Conservation (phyloP, 2,888 invertebrate genomes). For the Lasius fuliginosus region DNA sequence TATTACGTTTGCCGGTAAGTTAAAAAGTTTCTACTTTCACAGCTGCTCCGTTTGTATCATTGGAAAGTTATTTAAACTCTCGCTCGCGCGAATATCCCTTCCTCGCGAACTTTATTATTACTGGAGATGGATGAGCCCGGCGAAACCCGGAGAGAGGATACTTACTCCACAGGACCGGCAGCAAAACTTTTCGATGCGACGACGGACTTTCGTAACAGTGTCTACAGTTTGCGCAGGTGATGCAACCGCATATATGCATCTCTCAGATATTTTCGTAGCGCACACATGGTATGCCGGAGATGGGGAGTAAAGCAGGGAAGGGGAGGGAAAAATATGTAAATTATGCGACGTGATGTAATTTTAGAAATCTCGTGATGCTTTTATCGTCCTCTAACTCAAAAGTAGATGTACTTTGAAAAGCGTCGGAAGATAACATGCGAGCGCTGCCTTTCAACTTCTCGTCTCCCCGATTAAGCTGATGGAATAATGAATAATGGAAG, state of each 20-base stretch:
- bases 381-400: not conserved
- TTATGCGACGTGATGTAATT: slow-evolving; percentile 25
- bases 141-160: slow-evolving; percentile 16
- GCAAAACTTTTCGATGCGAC: slow-evolving; percentile 32
- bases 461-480: not conserved
- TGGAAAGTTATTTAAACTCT: slow-evolving; percentile 77
- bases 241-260: slow-evolving; percentile 57
- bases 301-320: not conserved
- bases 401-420: not conserved
- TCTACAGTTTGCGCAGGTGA: slow-evolving; percentile 72
- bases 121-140: slow-evolving; percentile 59
- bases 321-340: slow-evolving; percentile 7
- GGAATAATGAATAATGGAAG: not conserved
- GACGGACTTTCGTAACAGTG: slow-evolving; percentile 69
- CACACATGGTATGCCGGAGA: not conserved
- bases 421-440: not conserved
- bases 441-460: not conserved
- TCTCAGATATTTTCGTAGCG: slow-evolving; percentile 48
- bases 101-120: slow-evolving; percentile 65
- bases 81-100: slow-evolving; percentile 42
- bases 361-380: slow-evolving; percentile 22
- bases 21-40: slow-evolving; percentile 77
- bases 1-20: slow-evolving; percentile 54
- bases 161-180: slow-evolving; percentile 9
- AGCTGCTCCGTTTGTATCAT: slow-evolving; percentile 69